Conservation (phyloP, 2,888 invertebrate species). For the Hydraecia micacea region DNA sequence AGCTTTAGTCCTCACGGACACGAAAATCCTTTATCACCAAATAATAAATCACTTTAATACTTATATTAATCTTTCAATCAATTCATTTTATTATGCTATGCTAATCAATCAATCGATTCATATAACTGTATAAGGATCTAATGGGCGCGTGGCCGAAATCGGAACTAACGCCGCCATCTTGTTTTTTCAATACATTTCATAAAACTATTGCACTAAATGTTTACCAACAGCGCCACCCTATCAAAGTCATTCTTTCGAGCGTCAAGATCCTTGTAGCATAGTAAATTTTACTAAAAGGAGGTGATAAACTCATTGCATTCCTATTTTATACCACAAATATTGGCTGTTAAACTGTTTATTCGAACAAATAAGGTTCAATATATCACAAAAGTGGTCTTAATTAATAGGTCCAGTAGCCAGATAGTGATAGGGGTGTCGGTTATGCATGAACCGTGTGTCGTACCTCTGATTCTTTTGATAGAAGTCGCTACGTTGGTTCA, state of each 20-base stretch:
- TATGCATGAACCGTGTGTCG: conserved; percentile 83
- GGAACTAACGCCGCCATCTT: background rate
- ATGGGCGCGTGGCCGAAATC: background rate
- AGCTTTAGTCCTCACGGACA: conserved; percentile 17
- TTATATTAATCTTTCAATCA: background rate
- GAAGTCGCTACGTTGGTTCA: conserved; percentile 82
- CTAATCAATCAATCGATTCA: background rate
- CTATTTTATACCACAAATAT: background rate
- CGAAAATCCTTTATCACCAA: conserved; percentile 1
- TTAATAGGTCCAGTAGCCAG: conserved; percentile 88
- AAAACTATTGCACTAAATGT: background rate
- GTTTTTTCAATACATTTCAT: background rate
- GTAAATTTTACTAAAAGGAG: background rate
- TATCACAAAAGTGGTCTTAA: conserved; percentile 66
- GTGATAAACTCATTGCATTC: background rate
- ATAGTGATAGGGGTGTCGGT: conserved; percentile 85
- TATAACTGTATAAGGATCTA: background rate
- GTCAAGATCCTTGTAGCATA: background rate
- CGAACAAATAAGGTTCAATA: conserved; percentile 55
- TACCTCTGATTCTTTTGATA: conserved; percentile 86
- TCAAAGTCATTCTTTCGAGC: background rate
- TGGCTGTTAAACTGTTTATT: background rate
- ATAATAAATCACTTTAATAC: conserved; percentile 1
- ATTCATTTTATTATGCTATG: background rate
- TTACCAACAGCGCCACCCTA: background rate